A percentile compares a stretch with the other conserved stretches of the same genome.
phyloP scores from a whole-genome alignment of 2,888 invertebrate species.

The Pycnomerus fuliginosus region DNA sequence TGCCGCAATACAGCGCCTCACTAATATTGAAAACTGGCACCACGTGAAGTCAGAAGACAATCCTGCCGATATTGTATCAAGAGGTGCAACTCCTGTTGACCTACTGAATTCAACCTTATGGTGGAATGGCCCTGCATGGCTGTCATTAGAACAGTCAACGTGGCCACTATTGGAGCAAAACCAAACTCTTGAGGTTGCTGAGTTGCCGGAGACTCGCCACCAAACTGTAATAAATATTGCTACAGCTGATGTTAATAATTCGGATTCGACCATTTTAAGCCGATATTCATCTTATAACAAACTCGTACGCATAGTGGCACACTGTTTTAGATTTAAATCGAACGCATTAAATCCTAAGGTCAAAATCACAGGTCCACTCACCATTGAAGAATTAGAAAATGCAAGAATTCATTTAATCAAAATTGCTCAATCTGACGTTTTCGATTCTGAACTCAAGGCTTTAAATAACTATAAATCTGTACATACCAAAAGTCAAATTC shows the following conservation, averaged over 20 bases:
- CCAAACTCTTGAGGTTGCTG: too few relatives aligned
- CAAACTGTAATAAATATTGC: not conserved
- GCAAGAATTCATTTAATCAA: not conserved
- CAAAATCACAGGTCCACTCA: not conserved
- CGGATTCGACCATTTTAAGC: too few relatives aligned
- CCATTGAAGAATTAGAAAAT: not conserved
- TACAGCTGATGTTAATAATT: too few relatives aligned
- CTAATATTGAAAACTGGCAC: too few relatives aligned
- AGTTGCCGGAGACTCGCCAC: too few relatives aligned
- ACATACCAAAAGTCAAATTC: not conserved
- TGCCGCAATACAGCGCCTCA: not conserved
- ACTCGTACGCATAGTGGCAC: too few relatives aligned
- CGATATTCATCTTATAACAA: too few relatives aligned
- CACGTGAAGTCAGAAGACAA: conserved; percentile 7
- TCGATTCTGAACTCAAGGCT: not conserved
- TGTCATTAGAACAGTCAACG: not conserved
- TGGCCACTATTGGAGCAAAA: too few relatives aligned
- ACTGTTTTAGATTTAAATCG: too few relatives aligned
- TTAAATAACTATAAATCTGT: not conserved
- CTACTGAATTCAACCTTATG: not conserved
- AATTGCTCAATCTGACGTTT: not conserved
- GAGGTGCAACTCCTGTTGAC: conserved; percentile 7
- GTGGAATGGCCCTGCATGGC: not conserved
- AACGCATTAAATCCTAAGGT: not conserved
- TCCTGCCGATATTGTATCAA: conserved; percentile 13